Conservation (phyloP, 1,140 invertebrate species). For the Ridgeia piscesae region DNA sequence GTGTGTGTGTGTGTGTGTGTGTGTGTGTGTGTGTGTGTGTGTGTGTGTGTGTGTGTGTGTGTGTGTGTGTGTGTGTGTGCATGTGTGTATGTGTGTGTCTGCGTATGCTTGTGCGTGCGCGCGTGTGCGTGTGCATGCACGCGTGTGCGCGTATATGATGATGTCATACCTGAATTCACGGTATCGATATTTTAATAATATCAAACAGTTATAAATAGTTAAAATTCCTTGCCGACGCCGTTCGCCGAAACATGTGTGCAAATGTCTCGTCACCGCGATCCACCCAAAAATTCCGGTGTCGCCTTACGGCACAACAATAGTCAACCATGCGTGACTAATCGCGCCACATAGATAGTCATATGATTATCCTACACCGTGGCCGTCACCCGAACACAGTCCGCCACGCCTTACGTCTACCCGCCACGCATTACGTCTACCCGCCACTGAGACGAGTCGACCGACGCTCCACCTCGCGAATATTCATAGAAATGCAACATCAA, state of each 20-base stretch:
- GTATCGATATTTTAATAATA: background rate
- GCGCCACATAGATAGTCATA: background rate
- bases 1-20: too few relatives aligned
- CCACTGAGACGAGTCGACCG: background rate
- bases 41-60: too few relatives aligned
- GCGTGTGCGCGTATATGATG: too few relatives aligned
- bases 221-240: background rate
- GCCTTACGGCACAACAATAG: background rate
- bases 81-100: too few relatives aligned
- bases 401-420: too few relatives aligned
- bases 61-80: too few relatives aligned
- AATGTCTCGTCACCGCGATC: background rate
- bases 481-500: background rate
- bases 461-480: background rate
- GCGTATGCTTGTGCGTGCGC: too few relatives aligned
- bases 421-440: background rate
- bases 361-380: background rate
- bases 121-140: too few relatives aligned
- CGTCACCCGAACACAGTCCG: background rate
- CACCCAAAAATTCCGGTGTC: background rate
- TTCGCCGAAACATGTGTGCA: background rate
- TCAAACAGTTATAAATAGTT: background rate
- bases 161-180: background rate
- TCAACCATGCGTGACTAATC: background rate
- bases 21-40: too few relatives aligned